A percentile compares a stretch with the other conserved stretches of the same genome.
Evolutionary conservation across 2,888 invertebrate genomes (phyloP).

Genomic region (Eudasyphora cyanicolor): DNA sequence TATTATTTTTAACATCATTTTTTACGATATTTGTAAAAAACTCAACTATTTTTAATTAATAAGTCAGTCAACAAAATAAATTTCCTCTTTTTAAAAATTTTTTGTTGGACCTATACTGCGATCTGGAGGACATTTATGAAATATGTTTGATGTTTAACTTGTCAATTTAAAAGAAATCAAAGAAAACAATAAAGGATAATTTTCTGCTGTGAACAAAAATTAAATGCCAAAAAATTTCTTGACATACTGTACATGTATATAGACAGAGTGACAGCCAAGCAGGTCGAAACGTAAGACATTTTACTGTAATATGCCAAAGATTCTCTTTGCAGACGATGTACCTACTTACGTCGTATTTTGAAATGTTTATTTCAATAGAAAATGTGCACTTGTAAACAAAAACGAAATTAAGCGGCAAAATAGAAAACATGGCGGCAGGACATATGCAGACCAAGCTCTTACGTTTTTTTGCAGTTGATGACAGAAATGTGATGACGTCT

Average conservation of each 20-base stretch:
- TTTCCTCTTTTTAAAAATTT: no score
- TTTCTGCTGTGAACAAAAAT: no score
- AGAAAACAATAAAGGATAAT: no score
- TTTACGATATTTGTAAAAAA: no score
- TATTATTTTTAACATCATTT: no score
- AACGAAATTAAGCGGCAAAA: neutral
- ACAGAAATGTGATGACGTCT: neutral
- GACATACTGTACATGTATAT: neutral
- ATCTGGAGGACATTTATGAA: no score
- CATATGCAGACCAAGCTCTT: neutral
- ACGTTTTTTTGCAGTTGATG: neutral
- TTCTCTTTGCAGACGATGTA: neutral
- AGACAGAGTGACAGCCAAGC: neutral
- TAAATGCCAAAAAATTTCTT: slow-evolving; percentile 18
- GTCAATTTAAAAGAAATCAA: no score
- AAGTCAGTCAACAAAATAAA: no score
- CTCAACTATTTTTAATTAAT: no score
- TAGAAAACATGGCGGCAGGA: neutral
- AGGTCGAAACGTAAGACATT: neutral
- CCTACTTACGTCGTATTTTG: neutral
- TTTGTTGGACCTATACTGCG: no score
- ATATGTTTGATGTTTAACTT: no score
- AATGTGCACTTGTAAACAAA: neutral
- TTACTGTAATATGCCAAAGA: neutral
- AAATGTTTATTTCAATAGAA: neutral